phyloP scores from a whole-genome alignment of 2,113 vertebrate species.

The Ptyas mucosa region DNA sequence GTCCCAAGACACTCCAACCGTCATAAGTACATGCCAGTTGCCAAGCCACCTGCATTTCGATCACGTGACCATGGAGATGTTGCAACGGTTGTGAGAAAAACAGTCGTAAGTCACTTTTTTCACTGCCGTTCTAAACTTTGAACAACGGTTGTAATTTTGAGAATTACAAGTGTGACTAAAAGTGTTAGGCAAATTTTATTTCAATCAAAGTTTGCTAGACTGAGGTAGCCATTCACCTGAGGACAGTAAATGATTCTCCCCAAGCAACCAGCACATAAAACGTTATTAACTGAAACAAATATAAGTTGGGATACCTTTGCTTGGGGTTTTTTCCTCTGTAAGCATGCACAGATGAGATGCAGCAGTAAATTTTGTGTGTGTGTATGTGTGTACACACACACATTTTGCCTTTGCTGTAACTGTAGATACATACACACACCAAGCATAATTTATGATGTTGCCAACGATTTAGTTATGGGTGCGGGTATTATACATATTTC shows the following conservation, averaged over 20 bases:
- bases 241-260: neutral
- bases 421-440: neutral
- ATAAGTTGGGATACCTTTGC: neutral
- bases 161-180: neutral
- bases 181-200: neutral
- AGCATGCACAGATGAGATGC: neutral
- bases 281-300: neutral
- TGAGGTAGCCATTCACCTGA: neutral
- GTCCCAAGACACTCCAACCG: neutral
- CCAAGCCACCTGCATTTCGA: neutral
- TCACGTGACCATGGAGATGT: neutral
- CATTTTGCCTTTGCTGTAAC: too few relatives aligned
- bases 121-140: neutral
- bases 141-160: neutral
- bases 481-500: neutral
- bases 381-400: too few relatives aligned
- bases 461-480: neutral
- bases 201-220: too few relatives aligned
- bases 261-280: neutral
- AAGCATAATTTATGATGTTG: neutral
- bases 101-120: neutral
- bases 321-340: neutral
- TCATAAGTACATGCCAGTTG: neutral
- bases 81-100: neutral
- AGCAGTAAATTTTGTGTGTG: neutral